Percentiles rank a stretch among this genome's conserved stretches.
Evolutionary conservation across 2,797 vertebrate genomes (phyloP).

Genomic region (Orientallactaga sibirica): DNA sequence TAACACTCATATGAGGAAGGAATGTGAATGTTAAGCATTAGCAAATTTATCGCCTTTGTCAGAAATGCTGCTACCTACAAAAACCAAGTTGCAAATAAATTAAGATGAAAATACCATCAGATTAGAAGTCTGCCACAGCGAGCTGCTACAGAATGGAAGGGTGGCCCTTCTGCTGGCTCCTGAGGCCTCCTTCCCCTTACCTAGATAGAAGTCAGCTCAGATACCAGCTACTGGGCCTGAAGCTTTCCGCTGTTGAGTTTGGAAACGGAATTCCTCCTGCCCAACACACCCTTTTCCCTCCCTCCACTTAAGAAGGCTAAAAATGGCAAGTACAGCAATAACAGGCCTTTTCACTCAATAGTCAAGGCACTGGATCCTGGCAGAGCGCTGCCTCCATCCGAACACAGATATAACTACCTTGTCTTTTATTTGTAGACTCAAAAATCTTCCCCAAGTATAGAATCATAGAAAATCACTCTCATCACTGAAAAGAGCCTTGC

Average conservation of each 20-base stretch:
- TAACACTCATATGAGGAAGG: conserved; percentile 66
- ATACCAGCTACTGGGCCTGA: not conserved
- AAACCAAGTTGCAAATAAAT: conserved; percentile 73
- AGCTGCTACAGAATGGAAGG: conserved; percentile 1
- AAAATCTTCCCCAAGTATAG: conserved; percentile 55
- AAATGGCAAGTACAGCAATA: conserved; percentile 56
- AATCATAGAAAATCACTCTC: conserved; percentile 72
- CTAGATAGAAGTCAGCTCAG: conserved; percentile 13
- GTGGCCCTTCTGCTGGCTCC: conserved; percentile 32
- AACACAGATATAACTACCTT: not conserved
- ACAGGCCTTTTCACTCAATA: conserved; percentile 64
- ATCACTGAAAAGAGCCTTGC: conserved; percentile 20
- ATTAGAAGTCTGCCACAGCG: conserved; percentile 61
- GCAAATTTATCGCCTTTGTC: conserved; percentile 78
- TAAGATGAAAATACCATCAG: conserved; percentile 76
- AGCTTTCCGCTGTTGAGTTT: not conserved
- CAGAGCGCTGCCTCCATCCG: not conserved
- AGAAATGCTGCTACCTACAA: conserved; percentile 72
- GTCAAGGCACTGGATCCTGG: not conserved
- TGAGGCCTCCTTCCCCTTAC: conserved; percentile 42
- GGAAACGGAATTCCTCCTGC: conserved; percentile 20
- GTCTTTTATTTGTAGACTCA: conserved; percentile 40
- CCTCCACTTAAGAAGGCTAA: conserved; percentile 41
- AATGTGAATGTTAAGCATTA: conserved; percentile 73
- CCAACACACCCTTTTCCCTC: not conserved